Evolutionary conservation across 2,113 vertebrate species (phyloP).

Genomic region (Propithecus coquereli): DNA sequence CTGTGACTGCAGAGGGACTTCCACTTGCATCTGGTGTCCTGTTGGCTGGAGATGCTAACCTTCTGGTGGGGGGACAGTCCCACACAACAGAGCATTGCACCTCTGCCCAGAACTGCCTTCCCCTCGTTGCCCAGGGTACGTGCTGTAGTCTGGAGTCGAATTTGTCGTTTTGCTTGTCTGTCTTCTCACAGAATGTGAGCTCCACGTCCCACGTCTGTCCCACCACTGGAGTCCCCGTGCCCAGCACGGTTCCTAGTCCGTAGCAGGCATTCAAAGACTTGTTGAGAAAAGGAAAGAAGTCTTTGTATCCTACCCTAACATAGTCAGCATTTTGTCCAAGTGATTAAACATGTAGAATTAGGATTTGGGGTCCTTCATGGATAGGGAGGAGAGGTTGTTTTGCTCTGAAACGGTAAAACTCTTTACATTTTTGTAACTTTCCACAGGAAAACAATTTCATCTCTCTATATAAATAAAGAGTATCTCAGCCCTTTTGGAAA

Average conservation of each 20-base stretch:
- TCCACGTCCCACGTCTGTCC: accelerated
- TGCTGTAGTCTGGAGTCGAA: too few species aligned
- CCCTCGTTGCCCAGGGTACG: background rate
- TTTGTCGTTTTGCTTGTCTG: background rate
- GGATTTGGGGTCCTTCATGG: background rate
- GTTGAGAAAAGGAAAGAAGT: background rate
- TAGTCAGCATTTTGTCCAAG: background rate
- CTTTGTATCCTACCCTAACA: background rate
- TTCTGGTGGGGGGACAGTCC: background rate
- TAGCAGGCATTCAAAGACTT: background rate
- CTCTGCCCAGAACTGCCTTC: background rate
- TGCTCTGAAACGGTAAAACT: background rate
- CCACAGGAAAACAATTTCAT: background rate
- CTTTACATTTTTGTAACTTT: background rate
- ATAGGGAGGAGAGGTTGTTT: background rate
- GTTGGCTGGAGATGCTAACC: background rate
- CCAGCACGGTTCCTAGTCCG: too few species aligned
- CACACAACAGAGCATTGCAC: background rate
- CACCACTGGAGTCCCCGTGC: background rate
- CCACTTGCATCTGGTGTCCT: background rate
- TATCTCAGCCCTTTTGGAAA: background rate
- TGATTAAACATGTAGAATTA: background rate
- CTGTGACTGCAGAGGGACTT: background rate
- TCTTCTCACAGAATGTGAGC: background rate
- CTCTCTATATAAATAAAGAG: background rate